These are phyloP conservation scores for Pseudopipra pipra DNA, from an alignment of 2,113 vertebrate genomes.

Conservation along the genomic window DNA sequence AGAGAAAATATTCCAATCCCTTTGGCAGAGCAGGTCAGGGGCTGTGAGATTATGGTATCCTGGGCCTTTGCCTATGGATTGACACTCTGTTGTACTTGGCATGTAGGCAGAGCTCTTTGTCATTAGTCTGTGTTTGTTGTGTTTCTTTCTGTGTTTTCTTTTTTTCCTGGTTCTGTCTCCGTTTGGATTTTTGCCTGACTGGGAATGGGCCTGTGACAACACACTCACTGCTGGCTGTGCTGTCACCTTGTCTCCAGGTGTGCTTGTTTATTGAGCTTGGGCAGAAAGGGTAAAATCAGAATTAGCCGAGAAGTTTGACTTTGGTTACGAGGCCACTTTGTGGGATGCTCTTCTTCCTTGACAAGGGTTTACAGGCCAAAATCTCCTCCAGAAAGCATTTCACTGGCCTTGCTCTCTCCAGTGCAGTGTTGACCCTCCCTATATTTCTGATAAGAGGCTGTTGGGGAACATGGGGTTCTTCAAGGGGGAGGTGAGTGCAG, in stretches of 20 bases:
- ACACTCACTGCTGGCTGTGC: neutral
- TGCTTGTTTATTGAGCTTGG: neutral
- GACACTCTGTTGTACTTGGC: neutral
- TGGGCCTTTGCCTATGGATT: neutral
- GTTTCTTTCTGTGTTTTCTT: neutral
- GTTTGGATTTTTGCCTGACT: neutral
- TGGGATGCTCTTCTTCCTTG: neutral
- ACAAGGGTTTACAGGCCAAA: neutral
- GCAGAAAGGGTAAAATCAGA: neutral
- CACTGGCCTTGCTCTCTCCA: neutral
- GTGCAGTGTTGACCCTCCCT: neutral
- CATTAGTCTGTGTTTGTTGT: neutral
- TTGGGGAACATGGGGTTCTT: neutral
- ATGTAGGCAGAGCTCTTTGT: neutral
- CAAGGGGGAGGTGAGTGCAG: neutral
- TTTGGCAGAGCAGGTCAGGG: neutral
- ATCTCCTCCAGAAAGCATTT: neutral
- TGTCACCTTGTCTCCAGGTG: neutral
- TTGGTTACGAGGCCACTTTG: accelerated
- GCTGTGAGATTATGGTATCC: neutral
- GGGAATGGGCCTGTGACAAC: neutral
- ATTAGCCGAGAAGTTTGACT: neutral
- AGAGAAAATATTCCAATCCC: neutral
- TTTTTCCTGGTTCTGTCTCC: neutral
- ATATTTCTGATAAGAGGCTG: neutral